A percentile compares a stretch with the other conserved stretches of the same genome.
phyloP scores from a whole-genome alignment of 2,797 vertebrate genomes.

The Sebastes paucispinis region DNA sequence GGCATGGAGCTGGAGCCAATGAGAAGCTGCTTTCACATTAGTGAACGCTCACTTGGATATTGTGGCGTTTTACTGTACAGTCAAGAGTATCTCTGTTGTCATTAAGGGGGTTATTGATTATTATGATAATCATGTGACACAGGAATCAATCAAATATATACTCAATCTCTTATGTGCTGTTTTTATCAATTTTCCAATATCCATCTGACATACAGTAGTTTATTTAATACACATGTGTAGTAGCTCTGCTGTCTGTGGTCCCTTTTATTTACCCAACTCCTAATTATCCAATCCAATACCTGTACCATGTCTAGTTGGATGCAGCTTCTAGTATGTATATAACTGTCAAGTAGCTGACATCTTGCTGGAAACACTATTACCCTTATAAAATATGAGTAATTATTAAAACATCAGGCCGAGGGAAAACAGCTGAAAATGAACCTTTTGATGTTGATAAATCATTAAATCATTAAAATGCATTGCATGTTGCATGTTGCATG shows the following conservation, averaged over 20 bases:
- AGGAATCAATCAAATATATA: neutral
- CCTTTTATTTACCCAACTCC: neutral
- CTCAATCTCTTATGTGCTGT: neutral
- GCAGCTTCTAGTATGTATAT: neutral
- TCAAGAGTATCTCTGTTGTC: neutral
- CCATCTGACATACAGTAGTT: neutral
- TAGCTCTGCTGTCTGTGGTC: neutral
- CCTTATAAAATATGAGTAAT: neutral
- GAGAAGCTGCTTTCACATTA: conserved; percentile 28
- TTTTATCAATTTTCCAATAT: neutral
- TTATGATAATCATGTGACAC: neutral
- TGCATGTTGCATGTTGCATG: neutral
- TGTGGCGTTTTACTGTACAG: conserved; percentile 1
- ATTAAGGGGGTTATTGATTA: neutral
- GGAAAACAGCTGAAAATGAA: too few species aligned
- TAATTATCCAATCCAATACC: neutral
- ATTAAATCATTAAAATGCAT: too few species aligned
- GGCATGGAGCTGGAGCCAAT: conserved; percentile 19
- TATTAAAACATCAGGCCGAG: neutral
- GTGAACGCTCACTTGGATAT: neutral
- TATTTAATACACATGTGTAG: neutral
- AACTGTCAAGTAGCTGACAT: neutral
- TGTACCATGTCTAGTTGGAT: neutral
- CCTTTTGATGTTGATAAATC: too few species aligned
- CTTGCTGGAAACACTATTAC: too few species aligned